A percentile compares a stretch with the other conserved stretches of the same genome.
Evolutionary conservation across 2,797 vertebrate species (phyloP).

Genomic region (Discoglossus pictus): DNA sequence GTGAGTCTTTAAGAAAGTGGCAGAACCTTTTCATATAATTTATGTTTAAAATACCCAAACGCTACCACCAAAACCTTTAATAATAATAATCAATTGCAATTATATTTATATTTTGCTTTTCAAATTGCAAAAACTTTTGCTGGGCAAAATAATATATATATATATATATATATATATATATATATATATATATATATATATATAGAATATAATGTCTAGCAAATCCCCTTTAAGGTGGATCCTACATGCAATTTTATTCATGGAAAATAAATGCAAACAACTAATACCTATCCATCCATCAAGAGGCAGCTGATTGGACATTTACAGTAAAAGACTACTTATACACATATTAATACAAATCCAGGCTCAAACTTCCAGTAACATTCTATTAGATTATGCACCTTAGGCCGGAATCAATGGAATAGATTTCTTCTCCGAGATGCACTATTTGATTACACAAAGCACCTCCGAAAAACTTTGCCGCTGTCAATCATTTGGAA

Average conservation of each 20-base stretch:
- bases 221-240: no score
- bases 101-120: no score
- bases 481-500: conserved; percentile 47
- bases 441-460: conserved; percentile 50
- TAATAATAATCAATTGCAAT: no score
- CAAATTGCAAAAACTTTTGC: no score
- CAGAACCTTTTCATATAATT: no score
- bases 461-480: conserved; percentile 51
- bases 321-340: conserved; percentile 50
- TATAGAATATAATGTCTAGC: conserved; percentile 32
- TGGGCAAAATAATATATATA: no score
- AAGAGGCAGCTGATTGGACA: conserved; percentile 32
- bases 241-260: conserved; percentile 20
- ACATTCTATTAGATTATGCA: conserved; percentile 51
- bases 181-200: no score
- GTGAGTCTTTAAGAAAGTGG: no score
- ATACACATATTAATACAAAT: conserved; percentile 47
- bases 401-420: conserved; percentile 50
- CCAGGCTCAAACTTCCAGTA: conserved; percentile 49
- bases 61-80: no score
- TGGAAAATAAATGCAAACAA: conserved; percentile 46
- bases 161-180: no score
- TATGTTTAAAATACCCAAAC: no score
- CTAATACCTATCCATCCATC: conserved; percentile 48
- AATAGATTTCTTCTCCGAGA: conserved; percentile 46